Conservation (phyloP, 2,888 invertebrate species). For the Adineta ricciae region DNA sequence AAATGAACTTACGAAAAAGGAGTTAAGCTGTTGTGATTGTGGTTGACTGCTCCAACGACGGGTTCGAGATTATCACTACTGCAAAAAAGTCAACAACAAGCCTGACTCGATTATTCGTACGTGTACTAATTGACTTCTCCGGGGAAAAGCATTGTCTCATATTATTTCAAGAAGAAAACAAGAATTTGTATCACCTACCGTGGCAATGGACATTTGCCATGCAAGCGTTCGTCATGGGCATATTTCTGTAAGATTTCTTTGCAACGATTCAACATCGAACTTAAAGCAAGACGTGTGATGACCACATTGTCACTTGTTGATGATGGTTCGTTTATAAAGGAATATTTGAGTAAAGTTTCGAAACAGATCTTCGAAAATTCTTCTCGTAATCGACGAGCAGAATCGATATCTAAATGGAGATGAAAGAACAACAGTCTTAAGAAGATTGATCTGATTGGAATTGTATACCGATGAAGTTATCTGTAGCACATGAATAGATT, state of each 20-base stretch:
- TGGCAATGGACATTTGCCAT: slow-evolving; percentile 73
- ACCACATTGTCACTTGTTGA: slow-evolving; percentile 55
- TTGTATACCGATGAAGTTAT: slow-evolving; percentile 35
- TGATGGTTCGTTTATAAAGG: slow-evolving; percentile 54
- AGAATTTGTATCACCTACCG: slow-evolving; percentile 54
- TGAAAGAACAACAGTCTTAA: slow-evolving; percentile 37
- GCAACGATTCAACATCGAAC: slow-evolving; percentile 79
- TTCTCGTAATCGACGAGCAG: slow-evolving; percentile 68
- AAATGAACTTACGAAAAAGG: not conserved
- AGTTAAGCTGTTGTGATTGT: not conserved
- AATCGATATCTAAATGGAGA: slow-evolving; percentile 60
- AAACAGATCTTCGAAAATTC: slow-evolving; percentile 93
- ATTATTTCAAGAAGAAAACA: slow-evolving; percentile 30
- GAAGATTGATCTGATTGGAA: slow-evolving; percentile 41
- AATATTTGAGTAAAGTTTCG: slow-evolving; percentile 85
- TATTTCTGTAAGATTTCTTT: slow-evolving; percentile 80
- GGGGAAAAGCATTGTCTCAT: not conserved
- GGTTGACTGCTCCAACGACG: not conserved
- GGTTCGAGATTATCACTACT: slow-evolving; percentile 5
- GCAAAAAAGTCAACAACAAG: slow-evolving; percentile 8
- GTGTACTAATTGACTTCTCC: not conserved
- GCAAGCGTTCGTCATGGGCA: slow-evolving; percentile 69
- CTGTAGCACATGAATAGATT: slow-evolving; percentile 53
- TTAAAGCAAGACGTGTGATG: slow-evolving; percentile 62
- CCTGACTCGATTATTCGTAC: not conserved